A percentile compares a stretch with the other conserved stretches of the same genome.
Evolutionary conservation across 2,888 invertebrate species (phyloP).

Genomic region (Notocelia uddmanniana): DNA sequence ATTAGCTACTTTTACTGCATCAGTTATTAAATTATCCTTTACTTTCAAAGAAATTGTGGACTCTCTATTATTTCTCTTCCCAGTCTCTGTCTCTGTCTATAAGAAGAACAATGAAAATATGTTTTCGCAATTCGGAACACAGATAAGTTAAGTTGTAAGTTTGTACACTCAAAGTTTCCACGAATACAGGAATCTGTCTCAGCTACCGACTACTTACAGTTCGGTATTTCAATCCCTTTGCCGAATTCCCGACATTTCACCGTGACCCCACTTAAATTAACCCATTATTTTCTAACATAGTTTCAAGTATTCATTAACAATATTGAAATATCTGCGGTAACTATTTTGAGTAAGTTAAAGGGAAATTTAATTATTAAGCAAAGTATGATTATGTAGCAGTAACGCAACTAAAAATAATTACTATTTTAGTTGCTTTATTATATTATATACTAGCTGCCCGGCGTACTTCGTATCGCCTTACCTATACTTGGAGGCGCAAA

Average conservation of each 20-base stretch:
- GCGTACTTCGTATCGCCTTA: too few species aligned
- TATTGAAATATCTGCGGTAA: slow-evolving; percentile 47
- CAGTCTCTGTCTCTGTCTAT: too few species aligned
- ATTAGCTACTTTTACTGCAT: too few species aligned
- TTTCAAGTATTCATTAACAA: slow-evolving; percentile 53
- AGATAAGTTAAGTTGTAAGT: slow-evolving; percentile 11
- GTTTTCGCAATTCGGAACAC: not conserved
- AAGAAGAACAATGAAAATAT: too few species aligned
- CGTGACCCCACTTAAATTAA: slow-evolving; percentile 67
- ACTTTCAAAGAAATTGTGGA: too few species aligned
- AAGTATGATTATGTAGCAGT: not conserved
- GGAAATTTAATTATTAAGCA: not conserved
- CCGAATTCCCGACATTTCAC: slow-evolving; percentile 62
- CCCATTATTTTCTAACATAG: slow-evolving; percentile 67
- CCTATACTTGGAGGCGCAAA: too few species aligned
- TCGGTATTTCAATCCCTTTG: slow-evolving; percentile 63
- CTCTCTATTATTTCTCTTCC: too few species aligned
- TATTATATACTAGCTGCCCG: too few species aligned
- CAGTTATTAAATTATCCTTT: too few species aligned
- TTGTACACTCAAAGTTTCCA: slow-evolving; percentile 18
- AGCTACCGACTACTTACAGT: slow-evolving; percentile 60
- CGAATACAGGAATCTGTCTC: slow-evolving; percentile 58
- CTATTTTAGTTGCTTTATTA: not conserved
- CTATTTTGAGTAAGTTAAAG: slow-evolving; percentile 27
- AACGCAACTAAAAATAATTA: not conserved